phyloP scores from a whole-genome alignment of 1,140 invertebrate species.

The Sitobion miscanthi region DNA sequence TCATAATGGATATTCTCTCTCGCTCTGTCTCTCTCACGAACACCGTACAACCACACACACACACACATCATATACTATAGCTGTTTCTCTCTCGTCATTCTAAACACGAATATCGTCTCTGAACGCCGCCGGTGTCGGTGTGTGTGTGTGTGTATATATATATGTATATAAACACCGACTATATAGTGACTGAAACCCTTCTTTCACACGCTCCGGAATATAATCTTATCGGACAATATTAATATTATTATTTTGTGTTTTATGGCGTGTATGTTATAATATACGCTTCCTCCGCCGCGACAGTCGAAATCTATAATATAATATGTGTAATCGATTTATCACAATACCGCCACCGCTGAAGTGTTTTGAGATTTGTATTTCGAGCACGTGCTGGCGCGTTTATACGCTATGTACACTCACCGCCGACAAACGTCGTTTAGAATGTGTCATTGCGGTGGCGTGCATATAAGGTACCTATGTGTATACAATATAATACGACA shows the following conservation, averaged over 20 bases:
- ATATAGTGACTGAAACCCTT: not conserved
- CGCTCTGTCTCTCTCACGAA: not conserved
- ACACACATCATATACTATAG: not conserved
- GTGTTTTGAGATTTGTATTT: conserved; percentile 11
- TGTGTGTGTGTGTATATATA: not conserved
- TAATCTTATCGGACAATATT: conserved; percentile 35
- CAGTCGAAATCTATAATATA: not conserved
- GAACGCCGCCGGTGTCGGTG: not conserved
- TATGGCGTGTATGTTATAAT: not conserved
- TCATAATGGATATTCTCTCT: conserved; percentile 23
- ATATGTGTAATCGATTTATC: not conserved
- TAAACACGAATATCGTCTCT: not conserved
- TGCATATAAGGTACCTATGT: no score
- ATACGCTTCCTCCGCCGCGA: not conserved
- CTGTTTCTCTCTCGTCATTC: not conserved
- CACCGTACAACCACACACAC: not conserved
- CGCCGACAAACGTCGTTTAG: not conserved
- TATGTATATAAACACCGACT: not conserved
- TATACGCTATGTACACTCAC: not conserved
- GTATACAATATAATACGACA: not conserved
- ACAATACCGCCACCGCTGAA: not conserved
- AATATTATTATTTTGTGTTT: not conserved
- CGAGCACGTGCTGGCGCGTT: not conserved
- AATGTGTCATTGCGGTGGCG: not conserved
- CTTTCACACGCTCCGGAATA: conserved; percentile 28